Base-by-base conservation (phyloP, 2,797 vertebrate species). In the Ptychobarbus kaznakovi region DNA sequence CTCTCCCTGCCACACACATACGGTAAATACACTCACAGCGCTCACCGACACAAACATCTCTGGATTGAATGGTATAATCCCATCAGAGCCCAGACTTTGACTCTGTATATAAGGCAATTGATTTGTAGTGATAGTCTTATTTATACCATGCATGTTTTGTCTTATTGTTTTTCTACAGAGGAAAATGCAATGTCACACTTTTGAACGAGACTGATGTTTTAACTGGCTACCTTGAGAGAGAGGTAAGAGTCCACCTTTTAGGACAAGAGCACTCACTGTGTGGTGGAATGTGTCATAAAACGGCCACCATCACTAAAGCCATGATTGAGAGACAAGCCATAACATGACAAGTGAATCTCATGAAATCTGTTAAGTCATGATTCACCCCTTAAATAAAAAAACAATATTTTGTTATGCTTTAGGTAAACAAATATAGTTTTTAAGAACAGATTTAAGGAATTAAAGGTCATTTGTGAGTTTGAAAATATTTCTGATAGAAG, bases 111-210 rank as follows among this genome's bases (percentile, higher is more conserved):
- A 56, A 56, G n/a, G 4, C 10, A 18, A 12, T 56, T 25, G 25
- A 16, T 32, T 68, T 80, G 6, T 68, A 38, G 46, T 66, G 61
- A 32, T 68, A n/a, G 35, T 76, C 32, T 4, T 42, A 15, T 78
- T 78, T 42, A 78, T 61, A 40, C 53, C 4, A 10, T 63, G n/a
- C 16, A 38, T 74, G 63, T 69, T 38, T 69, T 69, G 20, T 20
- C 11, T 80, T 86, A 2, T 13, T 75, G 3, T 72, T 25, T 38
- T 69, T 56, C 82, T 84, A 0, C 91, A 98, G 97, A 89, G 98
- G 97, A 18, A 99, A 99, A 89, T 99, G 98, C 92, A 98, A 97
- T 0, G 98, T 99, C 87, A 98, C 97, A 2, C 96, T 99, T 56
- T 94, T 99, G 88, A 99, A 98, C n/a, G 98, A 99, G 90, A 99